Evolutionary conservation across 2,888 invertebrate genomes (phyloP), one percentile per base, ranked within the genome.

Genomic region (Leucania comma): DNA sequence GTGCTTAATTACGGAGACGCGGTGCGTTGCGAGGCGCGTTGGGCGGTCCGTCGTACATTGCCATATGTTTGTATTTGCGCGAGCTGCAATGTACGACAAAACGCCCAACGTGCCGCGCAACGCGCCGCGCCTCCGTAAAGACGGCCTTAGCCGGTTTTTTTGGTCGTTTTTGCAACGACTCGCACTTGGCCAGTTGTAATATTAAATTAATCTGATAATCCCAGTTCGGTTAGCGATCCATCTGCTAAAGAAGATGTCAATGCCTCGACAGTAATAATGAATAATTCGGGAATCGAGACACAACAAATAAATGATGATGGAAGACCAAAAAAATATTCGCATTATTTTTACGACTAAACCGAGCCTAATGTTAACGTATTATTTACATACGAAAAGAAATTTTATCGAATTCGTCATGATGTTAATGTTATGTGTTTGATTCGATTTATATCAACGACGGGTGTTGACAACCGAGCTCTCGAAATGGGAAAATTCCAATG

Each of bases 381-480:
- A 58, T 35, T 68, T 35, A 51, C 29, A 38, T 42, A 51, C 42
- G 67, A 67, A 54, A 51, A 64, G 32, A 46, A 62, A 64, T 75
- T 62, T 69, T 65, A 80, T 79, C 66, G 58, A 68, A 72, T 81
- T 72, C 26, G 32, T 56, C 29, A 35, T 54, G 63, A 61, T 64
- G 70, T 51, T 54, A 64, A 62, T 58, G 38, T 57, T 69, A 57
- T 64, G 35, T 63, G 53, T 81, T 76, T 71, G 67, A 79, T 77
- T 79, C 60, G 78, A 79, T 81, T 79, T 76, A 66, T 65, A 50
- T 72, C 77, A 81, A 78, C 66, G 71, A 78, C 42, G 38, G 42
- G 26, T 64, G 68, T 75, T 32, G 75, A 75, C 68, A 48, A 64
- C 53, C 60, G 50, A 20, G 80, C 50, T n/a, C 20, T 65, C 46